Conservation (phyloP, 92 coral and sea anemone genomes). For the Palythoa caribaeorum region DNA sequence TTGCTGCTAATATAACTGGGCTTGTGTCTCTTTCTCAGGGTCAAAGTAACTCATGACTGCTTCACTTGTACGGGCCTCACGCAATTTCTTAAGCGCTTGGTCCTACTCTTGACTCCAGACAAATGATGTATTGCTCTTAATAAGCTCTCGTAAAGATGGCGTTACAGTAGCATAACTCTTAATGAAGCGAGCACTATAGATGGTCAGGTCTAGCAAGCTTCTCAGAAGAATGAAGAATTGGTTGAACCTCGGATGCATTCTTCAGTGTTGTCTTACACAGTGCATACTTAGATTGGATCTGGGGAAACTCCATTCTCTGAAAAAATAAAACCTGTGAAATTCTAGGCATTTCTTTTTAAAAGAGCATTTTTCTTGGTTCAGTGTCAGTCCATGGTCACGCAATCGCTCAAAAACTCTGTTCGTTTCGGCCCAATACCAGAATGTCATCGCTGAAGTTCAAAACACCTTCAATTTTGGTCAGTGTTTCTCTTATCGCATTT, state of each 20-base stretch:
- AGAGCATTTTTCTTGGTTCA: slow-evolving; percentile 55
- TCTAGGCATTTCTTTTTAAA: slow-evolving; percentile 46
- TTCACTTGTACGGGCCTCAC: slow-evolving; percentile 33
- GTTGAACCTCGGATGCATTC: slow-evolving; percentile 51
- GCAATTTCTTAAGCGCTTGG: slow-evolving; percentile 32
- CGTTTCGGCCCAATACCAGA: slow-evolving; percentile 49
- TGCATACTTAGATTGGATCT: slow-evolving; percentile 48
- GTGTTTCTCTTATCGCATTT: slow-evolving; percentile 45
- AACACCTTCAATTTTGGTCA: slow-evolving; percentile 50
- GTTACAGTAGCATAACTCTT: slow-evolving; percentile 56
- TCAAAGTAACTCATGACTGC: slow-evolving; percentile 49
- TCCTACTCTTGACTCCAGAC: slow-evolving; percentile 43
- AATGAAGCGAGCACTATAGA: slow-evolving; percentile 60
- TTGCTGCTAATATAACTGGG: background rate
- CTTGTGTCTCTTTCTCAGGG: slow-evolving; percentile 10
- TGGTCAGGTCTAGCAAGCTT: slow-evolving; percentile 43
- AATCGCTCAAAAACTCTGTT: slow-evolving; percentile 49
- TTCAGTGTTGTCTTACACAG: slow-evolving; percentile 48
- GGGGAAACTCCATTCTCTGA: slow-evolving; percentile 48
- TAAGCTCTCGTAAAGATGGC: slow-evolving; percentile 46
- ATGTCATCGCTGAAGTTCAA: slow-evolving; percentile 62
- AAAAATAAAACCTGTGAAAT: slow-evolving; percentile 50
- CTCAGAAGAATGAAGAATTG: too few relatives aligned
- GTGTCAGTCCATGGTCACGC: slow-evolving; percentile 66
- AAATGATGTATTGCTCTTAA: slow-evolving; percentile 13